Evolutionary conservation across 2,888 invertebrate genomes (phyloP).

Genomic region (Galeruca laticollis): DNA sequence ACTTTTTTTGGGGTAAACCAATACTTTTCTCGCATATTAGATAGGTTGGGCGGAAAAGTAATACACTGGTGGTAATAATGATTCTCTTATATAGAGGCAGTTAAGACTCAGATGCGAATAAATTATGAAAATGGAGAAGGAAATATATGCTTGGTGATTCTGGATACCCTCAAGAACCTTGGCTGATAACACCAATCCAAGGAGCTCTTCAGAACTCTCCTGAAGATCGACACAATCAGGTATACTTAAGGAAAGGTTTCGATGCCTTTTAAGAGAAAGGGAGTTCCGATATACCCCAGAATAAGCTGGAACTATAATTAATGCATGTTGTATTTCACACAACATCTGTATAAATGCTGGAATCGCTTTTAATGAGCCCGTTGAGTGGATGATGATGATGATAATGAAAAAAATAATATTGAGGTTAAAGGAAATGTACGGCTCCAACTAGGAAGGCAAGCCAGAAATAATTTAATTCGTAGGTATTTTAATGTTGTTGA

Average conservation of each 20-base stretch:
- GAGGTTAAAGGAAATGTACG: no score
- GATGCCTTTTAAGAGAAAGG: not conserved
- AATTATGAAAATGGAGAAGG: constrained; percentile 14
- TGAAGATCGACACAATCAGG: constrained; percentile 8
- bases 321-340: not conserved
- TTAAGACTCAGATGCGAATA: not conserved
- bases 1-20: no score
- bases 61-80: constrained; percentile 23
- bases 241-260: not conserved
- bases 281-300: not conserved
- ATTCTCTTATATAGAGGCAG: constrained; percentile 37
- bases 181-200: constrained; percentile 36
- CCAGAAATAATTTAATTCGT: no score
- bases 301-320: not conserved
- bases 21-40: no score
- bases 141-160: constrained; percentile 34
- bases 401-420: no score
- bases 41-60: constrained; percentile 25
- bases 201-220: constrained; percentile 24
- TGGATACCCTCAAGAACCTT: constrained; percentile 40
- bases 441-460: no score
- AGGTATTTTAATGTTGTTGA: no score
- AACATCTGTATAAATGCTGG: not conserved
- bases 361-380: no score
- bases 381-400: no score